Base-by-base conservation (phyloP, 2,888 invertebrate genomes). In the Pomacea canaliculata region DNA sequence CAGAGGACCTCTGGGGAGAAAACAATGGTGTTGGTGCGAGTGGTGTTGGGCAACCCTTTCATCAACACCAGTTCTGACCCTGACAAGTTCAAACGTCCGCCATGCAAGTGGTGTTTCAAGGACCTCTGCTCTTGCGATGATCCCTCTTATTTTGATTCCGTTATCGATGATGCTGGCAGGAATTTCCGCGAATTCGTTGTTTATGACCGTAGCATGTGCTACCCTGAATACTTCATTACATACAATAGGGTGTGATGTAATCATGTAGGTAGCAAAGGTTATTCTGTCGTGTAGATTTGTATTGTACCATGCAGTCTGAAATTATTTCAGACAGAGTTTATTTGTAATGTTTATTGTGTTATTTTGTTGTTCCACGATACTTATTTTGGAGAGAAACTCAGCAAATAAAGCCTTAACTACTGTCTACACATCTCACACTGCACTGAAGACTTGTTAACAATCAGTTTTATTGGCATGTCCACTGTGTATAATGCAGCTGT, bases 181-280 rank as follows among this genome's bases (percentile, higher is more conserved):
- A 76, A 70, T 46, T 76, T 76, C 65, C 37, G 75, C n/a, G 75
- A 76, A 70, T 76, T 76, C 70, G 75, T 70, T 37, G 56, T 76
- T 18, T 70, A 76, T 51, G 75, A 76, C 13, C 62, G 63, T 8
- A 27, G 46, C 65, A 23, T 63, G 65, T 65, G 69, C 65, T 76
- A 76, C 37, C 75, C 75, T 7, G 75, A 76, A 62, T 76, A 76
- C 75, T 69, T 76, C 70, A 70, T 76, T 68, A 76, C 75, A 1
- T 76, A 76, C 63, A 49, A 63, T 23, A 49, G 74, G n/a, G 23
- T 72, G 19, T 65, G 51, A 72, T 27, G 65, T 37, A 0, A 37
- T 37, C 4, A 37, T 3, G 0, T 1, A 37, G 37, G 0, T 5
- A 37, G 37, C 37, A 37, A 37, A 37, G 37, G 5, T 5, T 5